A percentile compares a stretch with the other conserved stretches of the same genome.
Conservation (phyloP, 37 sponge, comb jelly and placozoan genomes). For the Ianthella basta region DNA sequence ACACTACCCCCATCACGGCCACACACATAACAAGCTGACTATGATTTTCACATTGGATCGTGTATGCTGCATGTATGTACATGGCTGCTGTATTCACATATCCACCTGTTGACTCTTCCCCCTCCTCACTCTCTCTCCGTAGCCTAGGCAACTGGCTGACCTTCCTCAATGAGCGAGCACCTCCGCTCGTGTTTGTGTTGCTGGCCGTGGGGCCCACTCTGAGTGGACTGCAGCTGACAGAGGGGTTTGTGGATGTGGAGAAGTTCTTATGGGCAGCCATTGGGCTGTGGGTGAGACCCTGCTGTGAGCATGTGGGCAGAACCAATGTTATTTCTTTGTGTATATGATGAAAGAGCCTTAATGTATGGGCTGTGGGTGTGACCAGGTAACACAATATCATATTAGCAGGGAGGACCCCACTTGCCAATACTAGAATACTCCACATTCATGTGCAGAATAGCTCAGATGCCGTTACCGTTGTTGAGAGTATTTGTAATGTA, state of each 20-base stretch:
- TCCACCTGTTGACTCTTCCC: too few relatives aligned
- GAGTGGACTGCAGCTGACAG: constrained; percentile 40
- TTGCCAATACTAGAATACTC: too few relatives aligned
- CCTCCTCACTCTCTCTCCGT: neutral
- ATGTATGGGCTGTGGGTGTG: neutral
- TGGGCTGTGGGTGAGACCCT: constrained; percentile 49
- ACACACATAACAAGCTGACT: too few relatives aligned
- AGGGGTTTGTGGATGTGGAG: constrained; percentile 56
- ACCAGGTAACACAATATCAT: too few relatives aligned
- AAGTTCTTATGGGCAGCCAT: constrained; percentile 60
- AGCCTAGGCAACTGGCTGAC: constrained; percentile 69
- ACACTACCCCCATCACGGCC: too few relatives aligned
- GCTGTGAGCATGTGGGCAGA: too few relatives aligned
- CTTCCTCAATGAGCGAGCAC: constrained; percentile 80
- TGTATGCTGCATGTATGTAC: neutral
- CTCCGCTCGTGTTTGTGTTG: constrained; percentile 67
- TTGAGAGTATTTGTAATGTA: constrained; percentile 8
- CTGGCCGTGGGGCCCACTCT: constrained; percentile 71
- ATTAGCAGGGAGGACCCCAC: too few relatives aligned
- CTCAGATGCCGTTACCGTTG: neutral
- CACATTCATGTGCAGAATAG: neutral
- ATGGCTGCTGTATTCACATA: too few relatives aligned
- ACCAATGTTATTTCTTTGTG: neutral
- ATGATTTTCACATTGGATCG: too few relatives aligned
- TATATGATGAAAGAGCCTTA: neutral